phyloP scores from a whole-genome alignment of 1,140 invertebrate genomes.

The Sitobion miscanthi region DNA sequence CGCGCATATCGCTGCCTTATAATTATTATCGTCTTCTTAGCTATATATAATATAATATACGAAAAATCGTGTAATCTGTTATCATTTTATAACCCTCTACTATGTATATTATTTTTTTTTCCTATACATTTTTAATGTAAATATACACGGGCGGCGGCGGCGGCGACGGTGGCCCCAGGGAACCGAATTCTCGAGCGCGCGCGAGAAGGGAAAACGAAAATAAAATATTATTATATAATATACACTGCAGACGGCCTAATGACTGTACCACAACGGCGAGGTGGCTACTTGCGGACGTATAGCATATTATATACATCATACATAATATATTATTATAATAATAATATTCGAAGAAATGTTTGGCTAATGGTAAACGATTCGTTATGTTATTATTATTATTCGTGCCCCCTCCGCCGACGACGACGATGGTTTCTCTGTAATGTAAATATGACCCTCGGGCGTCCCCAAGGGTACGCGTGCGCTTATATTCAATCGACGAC shows the following conservation, averaged over 20 bases:
- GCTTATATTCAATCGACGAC: not conserved
- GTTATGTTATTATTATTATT: not conserved
- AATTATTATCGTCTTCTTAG: not conserved
- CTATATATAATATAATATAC: not conserved
- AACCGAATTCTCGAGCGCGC: not conserved
- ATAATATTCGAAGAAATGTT: not conserved
- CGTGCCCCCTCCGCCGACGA: not conserved
- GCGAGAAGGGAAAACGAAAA: not conserved
- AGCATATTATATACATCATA: no score
- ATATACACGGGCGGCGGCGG: constrained; percentile 1
- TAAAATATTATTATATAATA: not conserved
- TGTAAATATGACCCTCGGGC: constrained; percentile 3
- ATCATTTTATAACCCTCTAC: constrained; percentile 22
- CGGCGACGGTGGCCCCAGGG: not conserved
- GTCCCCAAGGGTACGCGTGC: not conserved
- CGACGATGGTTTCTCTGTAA: not conserved
- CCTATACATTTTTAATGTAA: not conserved
- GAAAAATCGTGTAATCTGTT: constrained; percentile 26
- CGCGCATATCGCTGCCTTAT: not conserved
- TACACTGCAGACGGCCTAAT: not conserved
- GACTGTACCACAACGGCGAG: not conserved
- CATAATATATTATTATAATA: not conserved
- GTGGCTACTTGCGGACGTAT: not conserved
- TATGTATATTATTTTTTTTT: not conserved
- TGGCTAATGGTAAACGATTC: constrained; percentile 30